Evolutionary conservation across 2,888 invertebrate genomes (phyloP).

Genomic region (Lochmaea crataegi): DNA sequence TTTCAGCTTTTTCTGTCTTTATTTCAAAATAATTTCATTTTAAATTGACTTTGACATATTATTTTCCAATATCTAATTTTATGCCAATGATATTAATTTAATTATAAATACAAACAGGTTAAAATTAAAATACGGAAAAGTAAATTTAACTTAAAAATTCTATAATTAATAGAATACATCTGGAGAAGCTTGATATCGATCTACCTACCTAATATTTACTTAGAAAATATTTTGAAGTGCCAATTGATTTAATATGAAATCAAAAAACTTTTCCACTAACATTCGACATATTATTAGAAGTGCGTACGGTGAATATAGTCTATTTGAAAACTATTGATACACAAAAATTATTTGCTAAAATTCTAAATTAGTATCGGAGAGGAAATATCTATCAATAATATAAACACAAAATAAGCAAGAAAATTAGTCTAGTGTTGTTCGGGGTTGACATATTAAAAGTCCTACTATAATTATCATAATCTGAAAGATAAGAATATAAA

Average conservation of each 20-base stretch:
- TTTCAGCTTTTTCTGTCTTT: too few species aligned
- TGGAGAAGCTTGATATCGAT: neutral
- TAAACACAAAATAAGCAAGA: too few species aligned
- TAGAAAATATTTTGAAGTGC: conserved; percentile 4
- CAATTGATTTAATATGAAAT: neutral
- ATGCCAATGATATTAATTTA: neutral
- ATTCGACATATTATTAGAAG: neutral
- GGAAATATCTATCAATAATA: too few species aligned
- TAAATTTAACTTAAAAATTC: conserved; percentile 1
- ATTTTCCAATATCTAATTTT: neutral
- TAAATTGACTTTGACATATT: neutral
- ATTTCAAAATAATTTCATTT: too few species aligned
- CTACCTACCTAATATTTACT: neutral
- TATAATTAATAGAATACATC: conserved; percentile 3
- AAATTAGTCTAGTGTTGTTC: too few species aligned
- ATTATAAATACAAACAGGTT: neutral
- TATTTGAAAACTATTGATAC: too few species aligned
- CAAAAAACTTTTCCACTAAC: neutral
- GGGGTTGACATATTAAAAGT: too few species aligned
- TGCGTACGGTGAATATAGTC: neutral
- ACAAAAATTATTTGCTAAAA: too few species aligned
- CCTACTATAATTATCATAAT: too few species aligned
- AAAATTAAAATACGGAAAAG: neutral
- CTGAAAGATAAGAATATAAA: too few species aligned
- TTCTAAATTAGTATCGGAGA: too few species aligned